A percentile compares a stretch with the other conserved stretches of the same genome.
Conservation (phyloP, 2,113 vertebrate species). For the Sturnira hondurensis region DNA sequence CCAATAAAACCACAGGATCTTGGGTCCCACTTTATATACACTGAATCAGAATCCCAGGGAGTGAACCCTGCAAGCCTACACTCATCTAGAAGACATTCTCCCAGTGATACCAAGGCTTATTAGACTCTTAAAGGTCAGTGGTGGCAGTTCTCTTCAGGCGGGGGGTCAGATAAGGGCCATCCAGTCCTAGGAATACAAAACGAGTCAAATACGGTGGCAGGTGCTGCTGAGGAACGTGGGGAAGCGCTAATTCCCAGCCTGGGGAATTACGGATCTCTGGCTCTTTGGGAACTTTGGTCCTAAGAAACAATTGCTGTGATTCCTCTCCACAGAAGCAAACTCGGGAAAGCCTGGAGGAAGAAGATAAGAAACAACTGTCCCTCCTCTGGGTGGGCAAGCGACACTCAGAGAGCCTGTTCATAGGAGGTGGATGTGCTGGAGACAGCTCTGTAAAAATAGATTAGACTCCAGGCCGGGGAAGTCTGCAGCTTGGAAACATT, state of each 20-base stretch:
- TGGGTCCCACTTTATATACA: not conserved
- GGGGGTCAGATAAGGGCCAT: not conserved
- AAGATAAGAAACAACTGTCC: constrained; percentile 15
- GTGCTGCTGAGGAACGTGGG: not conserved
- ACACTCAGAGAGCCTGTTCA: not conserved
- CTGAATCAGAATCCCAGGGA: not conserved
- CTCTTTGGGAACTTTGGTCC: not conserved
- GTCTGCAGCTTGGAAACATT: not conserved
- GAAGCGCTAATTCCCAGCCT: not conserved
- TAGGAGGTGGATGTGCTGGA: not conserved
- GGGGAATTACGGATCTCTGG: not conserved
- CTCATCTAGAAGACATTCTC: not conserved
- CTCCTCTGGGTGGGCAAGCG: not conserved
- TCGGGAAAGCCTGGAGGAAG: not conserved
- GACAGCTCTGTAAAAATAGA: constrained; percentile 10
- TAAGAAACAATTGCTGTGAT: not conserved
- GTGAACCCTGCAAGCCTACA: not conserved
- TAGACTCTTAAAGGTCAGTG: not conserved
- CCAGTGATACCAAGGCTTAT: not conserved
- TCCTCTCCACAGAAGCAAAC: not conserved
- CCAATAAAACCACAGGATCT: not conserved
- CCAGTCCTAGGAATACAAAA: not conserved
- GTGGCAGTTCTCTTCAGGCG: not conserved
- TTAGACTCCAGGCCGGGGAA: not conserved
- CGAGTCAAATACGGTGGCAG: not conserved